Base-by-base conservation (phyloP, 1,140 invertebrate genomes). In the Atopsyche davidsoni region DNA sequence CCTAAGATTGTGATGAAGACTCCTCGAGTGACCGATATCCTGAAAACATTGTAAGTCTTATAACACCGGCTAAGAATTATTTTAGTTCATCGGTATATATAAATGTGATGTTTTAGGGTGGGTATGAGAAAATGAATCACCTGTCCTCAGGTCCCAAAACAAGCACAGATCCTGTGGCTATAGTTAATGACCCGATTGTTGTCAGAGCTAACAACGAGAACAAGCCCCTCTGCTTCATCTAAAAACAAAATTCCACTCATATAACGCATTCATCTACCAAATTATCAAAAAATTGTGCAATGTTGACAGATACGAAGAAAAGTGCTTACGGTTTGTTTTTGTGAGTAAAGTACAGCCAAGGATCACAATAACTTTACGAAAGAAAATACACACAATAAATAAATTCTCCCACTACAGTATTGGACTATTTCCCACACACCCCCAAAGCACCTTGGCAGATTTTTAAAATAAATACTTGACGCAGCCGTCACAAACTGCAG, bases 21-120 rank as follows among this genome's bases (percentile, higher is more conserved):
- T 6, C 81, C 81, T 19, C 77, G 73, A 31, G 69, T 68, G 21
- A 78, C 57, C 3, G 77, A 71, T 31, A 82, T 77, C 48, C 75
- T 76, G 62, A 3, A 24, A 50, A 41, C 31, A 24, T n/a, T 28
- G 6, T 6, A 7, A 6, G 25, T 28, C n/a, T 6, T 28, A 7
- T 7, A 28, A 28, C 25, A 28, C n/a, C 6, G 25, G n/a, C 25
- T 28, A 28, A 7, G 25, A 6, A 28, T 28, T 28, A n/a, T 28
- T 7, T n/a, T 28, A 7, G 25, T 28, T n/a, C 25, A 28, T n/a
- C n/a, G 25, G 25, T 6, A 6, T n/a, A 28, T n/a, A 28, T 28
- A n/a, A 28, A 28, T 28, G 6, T 28, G 13, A 36, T 36, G 11
- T 13, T 14, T 13, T 13, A 36, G 14, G 14, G 4, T 4, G 4